Evolutionary conservation across 2,113 vertebrate genomes (phyloP).

Genomic region (Theropithecus gelada): DNA sequence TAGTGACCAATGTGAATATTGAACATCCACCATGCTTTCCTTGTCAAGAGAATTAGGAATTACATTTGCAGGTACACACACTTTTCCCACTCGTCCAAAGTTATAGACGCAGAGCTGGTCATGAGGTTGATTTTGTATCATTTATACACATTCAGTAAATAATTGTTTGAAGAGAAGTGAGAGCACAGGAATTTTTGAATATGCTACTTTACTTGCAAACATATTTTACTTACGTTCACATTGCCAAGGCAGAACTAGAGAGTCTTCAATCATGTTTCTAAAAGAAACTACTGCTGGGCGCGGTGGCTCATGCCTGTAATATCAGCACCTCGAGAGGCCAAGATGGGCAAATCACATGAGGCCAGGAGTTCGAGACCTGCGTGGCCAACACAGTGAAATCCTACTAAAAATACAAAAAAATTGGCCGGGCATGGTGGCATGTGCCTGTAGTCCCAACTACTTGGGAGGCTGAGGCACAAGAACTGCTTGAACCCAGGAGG

Average conservation of each 20-base stretch:
- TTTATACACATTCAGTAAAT: background rate
- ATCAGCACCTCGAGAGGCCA: no score
- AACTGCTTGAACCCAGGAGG: no score
- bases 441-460: no score
- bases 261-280: background rate
- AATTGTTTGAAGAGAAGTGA: background rate
- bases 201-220: background rate
- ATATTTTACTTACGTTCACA: background rate
- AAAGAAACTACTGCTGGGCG: background rate
- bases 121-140: background rate
- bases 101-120: background rate
- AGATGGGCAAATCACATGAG: no score
- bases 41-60: background rate
- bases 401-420: no score
- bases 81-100: background rate
- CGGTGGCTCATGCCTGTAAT: no score
- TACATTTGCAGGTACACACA: background rate
- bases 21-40: background rate
- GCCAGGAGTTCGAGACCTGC: no score
- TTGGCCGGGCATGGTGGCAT: no score
- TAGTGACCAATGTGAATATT: background rate
- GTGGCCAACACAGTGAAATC: no score
- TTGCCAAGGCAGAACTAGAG: background rate
- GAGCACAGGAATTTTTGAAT: background rate
- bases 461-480: no score